Evolutionary conservation across 2,888 invertebrate species (phyloP), one percentile per base, ranked within the genome.

Genomic region (Cheilosia variabilis): DNA sequence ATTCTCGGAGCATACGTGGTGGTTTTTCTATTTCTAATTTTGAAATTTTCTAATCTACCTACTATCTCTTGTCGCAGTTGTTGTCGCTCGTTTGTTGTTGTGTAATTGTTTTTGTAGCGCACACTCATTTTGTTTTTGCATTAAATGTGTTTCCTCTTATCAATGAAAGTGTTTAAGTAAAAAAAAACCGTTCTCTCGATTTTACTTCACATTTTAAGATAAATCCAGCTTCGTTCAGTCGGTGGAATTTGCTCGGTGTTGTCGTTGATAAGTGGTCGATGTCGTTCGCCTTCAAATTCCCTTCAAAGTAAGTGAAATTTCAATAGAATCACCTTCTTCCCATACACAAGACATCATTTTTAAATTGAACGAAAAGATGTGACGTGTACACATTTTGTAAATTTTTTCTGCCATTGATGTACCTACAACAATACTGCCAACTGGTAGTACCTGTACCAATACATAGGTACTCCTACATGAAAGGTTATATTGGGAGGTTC

Each of bases 91-190:
- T 75, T 34, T 66, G 71, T 62, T 66, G 66, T 62, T 58, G 53
- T 71, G 53, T 71, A 77, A 76, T 76, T 81, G 69, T 65, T 78
- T 72, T 66, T 68, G 78, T 71, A 47, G 71, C 52, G 50, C 66
- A 86, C 86, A 86, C 81, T 76, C 76, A 81, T 72, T 84, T 84
- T 80, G 58, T 80, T 86, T 76, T 86, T 81, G 81, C 81, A 81
- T 63, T 81, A 66, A 76, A 73, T 79, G 69, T 73, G 62, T 72
- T 77, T 77, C 62, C 76, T 81, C 76, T 86, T 86, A 86, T 86
- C 86, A 81, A 81, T 86, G 65, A 71, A 63, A 58, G 41, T 62
- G 22, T 62, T 34, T 13, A 34, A 45, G 41, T 17, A 19, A 52
- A 52, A 65, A 53, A 43, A 34, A 57, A 55, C 34, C 13, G 37